Conservation (phyloP, 1,140 invertebrate genomes). For the Planococcus citri region DNA sequence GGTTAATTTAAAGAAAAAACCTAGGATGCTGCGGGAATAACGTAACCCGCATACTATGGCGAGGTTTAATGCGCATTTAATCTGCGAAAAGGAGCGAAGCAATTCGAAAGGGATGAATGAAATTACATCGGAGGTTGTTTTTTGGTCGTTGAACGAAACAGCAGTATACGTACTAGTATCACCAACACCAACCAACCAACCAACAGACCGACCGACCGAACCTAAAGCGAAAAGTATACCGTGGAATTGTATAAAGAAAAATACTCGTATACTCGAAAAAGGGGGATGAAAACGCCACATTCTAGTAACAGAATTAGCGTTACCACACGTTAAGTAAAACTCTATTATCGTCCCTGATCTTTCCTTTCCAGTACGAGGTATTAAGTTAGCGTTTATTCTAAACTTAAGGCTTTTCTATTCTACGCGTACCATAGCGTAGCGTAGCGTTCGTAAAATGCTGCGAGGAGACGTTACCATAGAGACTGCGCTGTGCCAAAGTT, state of each 20-base stretch:
- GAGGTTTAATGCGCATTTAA: background rate
- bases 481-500: conserved; percentile 6
- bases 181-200: too few species aligned
- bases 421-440: too few species aligned
- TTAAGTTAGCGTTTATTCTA: conserved; percentile 15
- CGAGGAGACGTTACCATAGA: conserved; percentile 16
- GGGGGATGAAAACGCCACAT: background rate
- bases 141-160: conserved; percentile 2
- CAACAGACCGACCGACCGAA: too few species aligned
- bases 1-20: background rate
- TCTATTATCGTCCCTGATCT: conserved; percentile 19
- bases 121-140: background rate
- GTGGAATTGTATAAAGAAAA: background rate
- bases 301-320: conserved; percentile 17
- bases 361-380: conserved; percentile 3
- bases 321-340: conserved; percentile 20
- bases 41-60: background rate
- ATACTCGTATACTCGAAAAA: background rate
- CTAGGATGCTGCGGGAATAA: background rate
- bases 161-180: too few species aligned
- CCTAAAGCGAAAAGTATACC: background rate
- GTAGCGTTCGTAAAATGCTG: background rate
- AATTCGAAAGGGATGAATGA: conserved; percentile 1
- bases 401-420: conserved; percentile 12
- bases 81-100: background rate